Evolutionary conservation across 2,113 vertebrate species (phyloP).

Genomic region (Apeltes quadracus): DNA sequence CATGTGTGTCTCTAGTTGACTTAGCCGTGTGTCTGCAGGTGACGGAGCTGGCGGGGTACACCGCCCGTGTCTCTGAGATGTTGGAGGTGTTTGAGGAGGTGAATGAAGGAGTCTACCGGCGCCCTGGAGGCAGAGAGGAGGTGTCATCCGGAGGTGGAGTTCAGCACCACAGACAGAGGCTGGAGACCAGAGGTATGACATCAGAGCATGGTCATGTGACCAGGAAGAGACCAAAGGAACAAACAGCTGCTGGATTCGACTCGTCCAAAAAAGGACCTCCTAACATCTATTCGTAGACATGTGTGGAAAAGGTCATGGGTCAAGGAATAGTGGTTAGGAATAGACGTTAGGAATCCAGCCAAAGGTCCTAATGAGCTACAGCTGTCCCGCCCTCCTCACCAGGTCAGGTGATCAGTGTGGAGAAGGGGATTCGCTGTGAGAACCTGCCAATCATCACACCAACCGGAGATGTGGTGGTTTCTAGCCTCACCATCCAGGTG

Average conservation of each 20-base stretch:
- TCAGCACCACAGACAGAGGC: conserved; percentile 68
- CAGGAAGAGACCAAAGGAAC: not conserved
- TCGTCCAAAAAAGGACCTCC: too few species aligned
- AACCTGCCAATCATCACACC: conserved; percentile 97
- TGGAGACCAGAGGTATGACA: conserved; percentile 88
- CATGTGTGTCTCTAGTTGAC: too few species aligned
- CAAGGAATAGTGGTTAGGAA: too few species aligned
- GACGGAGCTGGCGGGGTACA: conserved; percentile 97
- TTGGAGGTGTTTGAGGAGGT: conserved; percentile 95
- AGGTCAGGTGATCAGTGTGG: conserved; percentile 95
- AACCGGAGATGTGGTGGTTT: conserved; percentile 93
- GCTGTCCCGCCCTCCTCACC: not conserved
- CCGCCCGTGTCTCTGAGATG: conserved; percentile 93
- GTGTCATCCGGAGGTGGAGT: conserved; percentile 57
- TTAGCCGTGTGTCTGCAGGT: conserved; percentile 77
- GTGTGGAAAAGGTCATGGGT: too few species aligned
- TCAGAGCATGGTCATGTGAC: too few species aligned
- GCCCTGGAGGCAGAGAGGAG: conserved; percentile 74
- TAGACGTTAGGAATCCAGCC: too few species aligned
- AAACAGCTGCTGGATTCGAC: too few species aligned
- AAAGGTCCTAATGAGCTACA: too few species aligned
- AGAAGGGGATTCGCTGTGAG: conserved; percentile 95
- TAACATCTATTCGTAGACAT: too few species aligned
- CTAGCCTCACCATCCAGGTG: conserved; percentile 95
- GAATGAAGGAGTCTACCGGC: conserved; percentile 89